phyloP scores from a whole-genome alignment of 2,888 invertebrate genomes.

The Coecobrya sp. region DNA sequence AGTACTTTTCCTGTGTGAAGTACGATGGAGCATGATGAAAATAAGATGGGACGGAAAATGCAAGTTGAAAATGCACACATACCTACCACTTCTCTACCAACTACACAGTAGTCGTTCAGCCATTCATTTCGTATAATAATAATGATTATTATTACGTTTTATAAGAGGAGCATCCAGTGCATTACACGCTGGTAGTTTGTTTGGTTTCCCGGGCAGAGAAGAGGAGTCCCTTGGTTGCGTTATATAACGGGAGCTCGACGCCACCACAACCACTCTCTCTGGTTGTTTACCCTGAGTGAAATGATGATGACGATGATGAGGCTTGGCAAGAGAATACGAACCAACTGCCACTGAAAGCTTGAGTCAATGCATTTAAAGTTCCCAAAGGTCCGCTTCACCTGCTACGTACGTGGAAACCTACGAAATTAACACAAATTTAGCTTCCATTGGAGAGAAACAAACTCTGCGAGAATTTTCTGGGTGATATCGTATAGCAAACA shows the following conservation, averaged over 20 bases:
- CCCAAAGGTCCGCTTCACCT: constrained; percentile 52
- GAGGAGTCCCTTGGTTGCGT: neutral
- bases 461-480: neutral
- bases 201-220: neutral
- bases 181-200: neutral
- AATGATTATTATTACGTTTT: constrained; percentile 6
- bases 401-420: constrained; percentile 35
- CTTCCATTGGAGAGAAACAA: neutral
- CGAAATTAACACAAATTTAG: constrained; percentile 52
- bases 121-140: neutral
- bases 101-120: neutral
- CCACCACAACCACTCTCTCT: constrained; percentile 51
- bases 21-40: neutral
- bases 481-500: neutral
- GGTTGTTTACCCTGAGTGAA: constrained; percentile 16
- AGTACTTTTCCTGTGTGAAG: neutral
- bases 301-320: constrained; percentile 30
- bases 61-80: neutral
- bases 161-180: neutral
- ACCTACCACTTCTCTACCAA: neutral
- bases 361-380: constrained; percentile 32
- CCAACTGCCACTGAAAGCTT: neutral
- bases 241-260: constrained; percentile 16
- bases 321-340: constrained; percentile 42
- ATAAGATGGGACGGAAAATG: neutral